A percentile compares a stretch with the other conserved stretches of the same genome.
Conservation (phyloP, 1,140 invertebrate species). For the Camponotus vicinus region DNA sequence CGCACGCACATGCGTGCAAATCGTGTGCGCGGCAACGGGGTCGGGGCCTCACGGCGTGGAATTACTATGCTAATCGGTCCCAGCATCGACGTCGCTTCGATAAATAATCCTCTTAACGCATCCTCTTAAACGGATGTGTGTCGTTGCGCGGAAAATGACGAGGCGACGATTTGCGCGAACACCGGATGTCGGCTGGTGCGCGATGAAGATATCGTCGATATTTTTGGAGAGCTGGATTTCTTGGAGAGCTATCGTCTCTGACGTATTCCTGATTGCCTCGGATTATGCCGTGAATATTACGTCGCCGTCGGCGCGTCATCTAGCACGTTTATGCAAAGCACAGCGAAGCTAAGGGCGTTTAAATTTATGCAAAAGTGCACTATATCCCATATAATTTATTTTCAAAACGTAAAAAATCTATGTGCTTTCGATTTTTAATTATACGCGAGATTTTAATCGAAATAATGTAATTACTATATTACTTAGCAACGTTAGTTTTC, state of each 20-base stretch:
- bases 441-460: not conserved
- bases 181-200: constrained; percentile 15
- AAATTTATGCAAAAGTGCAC: constrained; percentile 3
- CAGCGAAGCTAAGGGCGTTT: not conserved
- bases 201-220: constrained; percentile 43
- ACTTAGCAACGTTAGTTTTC: not conserved
- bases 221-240: not conserved
- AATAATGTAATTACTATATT: not conserved
- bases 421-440: not conserved
- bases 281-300: constrained; percentile 32
- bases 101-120: constrained; percentile 77
- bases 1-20: constrained; percentile 24
- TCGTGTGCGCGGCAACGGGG: constrained; percentile 18
- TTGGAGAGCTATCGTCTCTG: not conserved
- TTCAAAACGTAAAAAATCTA: not conserved
- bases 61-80: constrained; percentile 77
- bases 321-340: not conserved
- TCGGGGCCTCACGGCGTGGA: constrained; percentile 22
- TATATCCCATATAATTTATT: not conserved
- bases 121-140: constrained; percentile 40
- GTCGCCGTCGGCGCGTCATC: constrained; percentile 17
- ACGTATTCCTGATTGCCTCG: constrained; percentile 14
- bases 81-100: constrained; percentile 67
- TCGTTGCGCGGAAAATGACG: constrained; percentile 1
- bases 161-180: constrained; percentile 27